Base-by-base conservation (phyloP, 2,113 vertebrate species). In the Lamprotornis superbus region DNA sequence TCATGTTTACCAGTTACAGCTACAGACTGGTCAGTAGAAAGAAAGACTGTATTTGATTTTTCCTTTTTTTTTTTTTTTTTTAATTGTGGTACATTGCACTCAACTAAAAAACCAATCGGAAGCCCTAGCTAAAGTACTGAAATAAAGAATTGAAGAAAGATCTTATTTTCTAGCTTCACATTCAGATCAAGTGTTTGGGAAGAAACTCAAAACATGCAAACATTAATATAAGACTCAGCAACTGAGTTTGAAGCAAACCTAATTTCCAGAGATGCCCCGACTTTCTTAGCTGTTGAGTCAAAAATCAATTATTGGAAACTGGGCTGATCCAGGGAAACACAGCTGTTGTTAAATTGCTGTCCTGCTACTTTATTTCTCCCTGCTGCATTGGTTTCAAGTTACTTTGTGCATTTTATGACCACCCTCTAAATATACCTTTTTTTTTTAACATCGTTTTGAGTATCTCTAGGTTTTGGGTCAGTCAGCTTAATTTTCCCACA, bases 1-100 rank as follows among this genome's bases (percentile, higher is more conserved):
- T 93, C 44, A 49, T 55, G 17, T 63, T 87, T 83, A 39, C n/a
- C 30, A 57, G 50, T 74, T 82, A 82, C 40, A 59, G 35, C 24
- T 88, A 68, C 39, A 87, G 40, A 90, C n/a, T 80, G 55, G 70
- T 75, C 44, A 84, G n/a, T 79, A 56, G 71, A 92, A 93, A 31
- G n/a, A 77, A 89, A 89, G 33, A 77, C 3, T 68, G 7, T 22
- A 47, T 79, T 74, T 78, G 7, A 59, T 39, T 84, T 44, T 39
- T 28, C 11, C 17, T 19, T 47, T 23, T 16, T 6, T 21, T 69
- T 53, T 69, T 53, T 55, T 47, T 37, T 64, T 79, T 85, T 17
- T 15, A 59, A 23, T 8, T 83, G 14, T 57, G 21, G 25, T 46
- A 61, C 7, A 15, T 50, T 46, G 11, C 35, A 76, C 35, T 64